Base-by-base conservation (phyloP, 2,888 invertebrate species). In the Quadriops clusia region DNA sequence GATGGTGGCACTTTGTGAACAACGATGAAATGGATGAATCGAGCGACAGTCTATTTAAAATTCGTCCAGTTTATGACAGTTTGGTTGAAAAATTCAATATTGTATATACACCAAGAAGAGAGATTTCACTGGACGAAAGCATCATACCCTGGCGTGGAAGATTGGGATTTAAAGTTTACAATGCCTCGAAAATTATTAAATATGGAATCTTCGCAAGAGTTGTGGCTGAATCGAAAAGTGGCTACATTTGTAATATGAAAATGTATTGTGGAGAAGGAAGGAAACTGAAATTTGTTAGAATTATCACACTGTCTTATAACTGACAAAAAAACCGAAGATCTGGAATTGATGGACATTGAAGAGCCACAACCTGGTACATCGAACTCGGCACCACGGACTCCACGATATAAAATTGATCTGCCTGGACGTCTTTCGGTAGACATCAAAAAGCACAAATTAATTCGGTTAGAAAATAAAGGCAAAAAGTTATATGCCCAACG, bases 121-220 rank as follows among this genome's bases (percentile, higher is more conserved):
- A 16, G 22, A 17, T 16, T 7, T 28, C 28, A 24, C 11, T 28
- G 17, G 25, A 30, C 10, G 27, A 30, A 27, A 35, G 41, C 25
- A 38, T 45, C 25, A 37, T 46, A 24, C 44, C 43, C 17, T 45
- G 41, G 41, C 18, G 41, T 30, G 44, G 43, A 15, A 33, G 37
- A 33, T 31, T 43, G n/a, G 24, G 27, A 15, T 37, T 43, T 15
- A 33, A 36, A 26, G 41, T 42, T 12, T 43, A 43, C 29, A 41
- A 44, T 41, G 26, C 42, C 5, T 24, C 35, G 20, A 43, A 43
- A 37, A 35, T 41, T 16, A 34, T 17, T 28, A 43, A 43, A 35
- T 38, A 41, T 22, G 45, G 45, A 11, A 41, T 43, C 22, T 33
- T 44, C 4, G 34, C 42, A 4, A 33, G 41, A 28, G 29, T 38